These are phyloP conservation scores for Sebastes variabilis DNA, from an alignment of 2,797 vertebrate genomes.

Conservation along the genomic window DNA sequence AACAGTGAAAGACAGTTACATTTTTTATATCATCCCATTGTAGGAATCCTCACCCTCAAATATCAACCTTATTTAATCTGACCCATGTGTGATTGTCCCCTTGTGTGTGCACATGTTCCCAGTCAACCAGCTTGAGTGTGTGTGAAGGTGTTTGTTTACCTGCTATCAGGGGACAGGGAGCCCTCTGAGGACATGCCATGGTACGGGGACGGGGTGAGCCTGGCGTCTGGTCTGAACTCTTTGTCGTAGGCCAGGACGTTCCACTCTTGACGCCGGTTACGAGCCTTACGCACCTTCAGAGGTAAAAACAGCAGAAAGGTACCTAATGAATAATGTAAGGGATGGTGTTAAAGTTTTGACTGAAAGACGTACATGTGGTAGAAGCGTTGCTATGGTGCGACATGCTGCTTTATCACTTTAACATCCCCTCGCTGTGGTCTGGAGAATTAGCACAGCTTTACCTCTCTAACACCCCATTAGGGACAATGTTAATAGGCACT, in stretches of 20 bases:
- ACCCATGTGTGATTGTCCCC: neutral
- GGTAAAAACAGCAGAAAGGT: neutral
- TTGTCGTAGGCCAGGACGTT: conserved; percentile 94
- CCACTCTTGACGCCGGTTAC: conserved; percentile 93
- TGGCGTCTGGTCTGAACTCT: conserved; percentile 91
- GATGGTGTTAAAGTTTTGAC: neutral
- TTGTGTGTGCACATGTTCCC: neutral
- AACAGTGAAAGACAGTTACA: neutral
- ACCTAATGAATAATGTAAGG: neutral
- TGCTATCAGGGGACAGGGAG: conserved; percentile 92
- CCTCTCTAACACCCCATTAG: neutral
- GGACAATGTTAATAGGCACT: neutral
- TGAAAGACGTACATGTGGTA: neutral
- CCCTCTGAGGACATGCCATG: conserved; percentile 93
- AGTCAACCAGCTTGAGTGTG: neutral
- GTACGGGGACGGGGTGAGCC: conserved; percentile 92
- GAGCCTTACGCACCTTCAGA: conserved; percentile 85
- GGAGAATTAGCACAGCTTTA: too few relatives aligned
- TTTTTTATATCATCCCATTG: too few relatives aligned
- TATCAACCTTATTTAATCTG: neutral
- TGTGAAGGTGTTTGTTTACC: conserved; percentile 66
- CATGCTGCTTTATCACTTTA: neutral
- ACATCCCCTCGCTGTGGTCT: neutral
- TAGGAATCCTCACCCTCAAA: neutral
- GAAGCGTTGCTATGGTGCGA: neutral